Evolutionary conservation across 2,888 invertebrate genomes (phyloP).

Genomic region (Epistrophe grossulariae): DNA sequence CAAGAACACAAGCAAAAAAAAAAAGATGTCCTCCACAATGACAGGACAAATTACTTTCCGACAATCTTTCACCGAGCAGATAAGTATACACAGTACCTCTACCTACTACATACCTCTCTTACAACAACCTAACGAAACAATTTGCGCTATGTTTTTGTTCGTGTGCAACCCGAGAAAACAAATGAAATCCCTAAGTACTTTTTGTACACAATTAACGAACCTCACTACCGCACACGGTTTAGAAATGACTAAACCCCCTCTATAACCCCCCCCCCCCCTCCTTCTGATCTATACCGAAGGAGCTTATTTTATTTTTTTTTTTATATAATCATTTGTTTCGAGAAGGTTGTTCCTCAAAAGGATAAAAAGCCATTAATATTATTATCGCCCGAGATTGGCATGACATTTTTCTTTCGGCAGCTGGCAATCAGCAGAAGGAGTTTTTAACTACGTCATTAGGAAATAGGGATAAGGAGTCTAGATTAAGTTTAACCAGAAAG

Average conservation of each 20-base stretch:
- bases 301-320: constrained; percentile 6
- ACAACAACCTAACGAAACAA: constrained; percentile 24
- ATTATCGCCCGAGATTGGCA: constrained; percentile 61
- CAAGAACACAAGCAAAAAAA: constrained; percentile 43
- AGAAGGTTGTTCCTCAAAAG: constrained; percentile 39
- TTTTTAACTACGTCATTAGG: constrained; percentile 38
- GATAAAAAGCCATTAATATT: constrained; percentile 70
- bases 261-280: not conserved
- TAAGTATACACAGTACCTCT: constrained; percentile 39
- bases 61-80: constrained; percentile 68
- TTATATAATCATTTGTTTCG: constrained; percentile 18
- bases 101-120: constrained; percentile 6
- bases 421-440: constrained; percentile 50
- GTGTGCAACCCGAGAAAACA: constrained; percentile 56
- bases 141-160: constrained; percentile 49
- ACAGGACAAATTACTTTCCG: constrained; percentile 73
- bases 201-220: constrained; percentile 73
- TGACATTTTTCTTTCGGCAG: constrained; percentile 60
- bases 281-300: not conserved
- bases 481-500: constrained; percentile 41
- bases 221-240: constrained; percentile 32
- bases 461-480: not conserved
- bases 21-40: constrained; percentile 69
- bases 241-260: constrained; percentile 10
- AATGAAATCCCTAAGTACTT: constrained; percentile 72